Base-by-base conservation (phyloP, 2,113 vertebrate species). In the Pelecanus crispus region DNA sequence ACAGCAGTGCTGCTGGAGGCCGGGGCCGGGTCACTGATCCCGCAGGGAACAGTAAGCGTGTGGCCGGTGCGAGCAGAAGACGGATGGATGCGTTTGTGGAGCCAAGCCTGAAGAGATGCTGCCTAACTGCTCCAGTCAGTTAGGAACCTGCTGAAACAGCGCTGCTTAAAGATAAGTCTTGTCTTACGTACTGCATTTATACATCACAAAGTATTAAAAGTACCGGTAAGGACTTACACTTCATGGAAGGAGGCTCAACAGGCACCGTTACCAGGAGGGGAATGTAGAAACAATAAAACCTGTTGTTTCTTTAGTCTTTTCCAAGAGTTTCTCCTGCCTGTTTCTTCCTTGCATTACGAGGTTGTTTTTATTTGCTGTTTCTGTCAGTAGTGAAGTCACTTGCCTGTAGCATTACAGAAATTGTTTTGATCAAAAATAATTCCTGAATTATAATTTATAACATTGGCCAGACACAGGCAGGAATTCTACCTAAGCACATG, bases 131-230 rank as follows among this genome's bases (percentile, higher is more conserved):
- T 38, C 4, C 16, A 1, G 15, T 42, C 9, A 13, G 63, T 44
- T 70, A 16, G 2, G 22, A 73, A 34, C 34, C 28, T 10, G 56
- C 40, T 29, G 66, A 25, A 53, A 38, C 11, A 58, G 81, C 67
- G 5, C 49, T 49, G 73, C 52, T 53, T n/a, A n/a, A 18, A 7
- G 47, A 2, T 3, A 2, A 2, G 0, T 38, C 36, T 7, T 7
- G 45, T 21, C 36, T 42, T 14, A 7, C 1, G 3, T 13, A 6
- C 50, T 19, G 71, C 38, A 7, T 10, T 28, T 17, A 1, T 6
- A 32, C 9, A 17, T 40, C 55, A 29, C 38, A 2, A 1, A 26
- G 42, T 4, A 10, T 17, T 56, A 19, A 0, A 4, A 5, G 40
- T 17, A 22, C 63, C 22, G 38, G 38, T 9, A 10, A 5, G 6